Evolutionary conservation across 2,888 invertebrate species (phyloP).

Genomic region (Eupelmus urozonus): DNA sequence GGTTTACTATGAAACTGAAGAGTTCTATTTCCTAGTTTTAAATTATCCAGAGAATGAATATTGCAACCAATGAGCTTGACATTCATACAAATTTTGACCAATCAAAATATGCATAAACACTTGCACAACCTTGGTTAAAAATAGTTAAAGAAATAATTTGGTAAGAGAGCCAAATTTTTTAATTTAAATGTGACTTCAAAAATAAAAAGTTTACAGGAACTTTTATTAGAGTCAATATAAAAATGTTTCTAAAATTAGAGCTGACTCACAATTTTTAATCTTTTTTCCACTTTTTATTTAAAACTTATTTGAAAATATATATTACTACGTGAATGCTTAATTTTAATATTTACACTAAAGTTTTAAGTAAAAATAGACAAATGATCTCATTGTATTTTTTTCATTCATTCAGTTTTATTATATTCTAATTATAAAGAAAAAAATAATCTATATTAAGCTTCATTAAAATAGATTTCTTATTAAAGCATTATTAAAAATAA

Average conservation of each 20-base stretch:
- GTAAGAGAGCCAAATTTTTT: conserved; percentile 59
- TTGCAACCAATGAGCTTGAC: conserved; percentile 55
- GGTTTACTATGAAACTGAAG: not conserved
- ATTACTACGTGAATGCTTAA: too few species aligned
- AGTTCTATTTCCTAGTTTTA: not conserved
- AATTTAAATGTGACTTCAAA: conserved; percentile 14
- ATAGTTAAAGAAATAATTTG: conserved; percentile 63
- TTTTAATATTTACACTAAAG: not conserved
- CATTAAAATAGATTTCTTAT: not conserved
- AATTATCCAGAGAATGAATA: conserved; percentile 32
- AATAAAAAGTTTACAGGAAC: conserved; percentile 10
- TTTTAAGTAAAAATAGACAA: not conserved
- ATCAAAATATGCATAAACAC: conserved; percentile 62
- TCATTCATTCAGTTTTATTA: not conserved
- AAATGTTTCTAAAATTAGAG: conserved; percentile 7
- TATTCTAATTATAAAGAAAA: not conserved
- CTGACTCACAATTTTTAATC: not conserved
- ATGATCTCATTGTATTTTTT: not conserved
- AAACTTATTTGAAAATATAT: not conserved
- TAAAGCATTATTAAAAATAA: conserved; percentile 7
- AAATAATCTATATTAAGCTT: conserved; percentile 1
- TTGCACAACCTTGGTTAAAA: conserved; percentile 64
- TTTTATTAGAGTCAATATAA: conserved; percentile 1
- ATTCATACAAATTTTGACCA: conserved; percentile 62
- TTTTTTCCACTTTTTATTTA: not conserved